These are phyloP conservation scores for Drosophila trichaetosa DNA, from an alignment of 2,888 invertebrate species.

Conservation along the genomic window DNA sequence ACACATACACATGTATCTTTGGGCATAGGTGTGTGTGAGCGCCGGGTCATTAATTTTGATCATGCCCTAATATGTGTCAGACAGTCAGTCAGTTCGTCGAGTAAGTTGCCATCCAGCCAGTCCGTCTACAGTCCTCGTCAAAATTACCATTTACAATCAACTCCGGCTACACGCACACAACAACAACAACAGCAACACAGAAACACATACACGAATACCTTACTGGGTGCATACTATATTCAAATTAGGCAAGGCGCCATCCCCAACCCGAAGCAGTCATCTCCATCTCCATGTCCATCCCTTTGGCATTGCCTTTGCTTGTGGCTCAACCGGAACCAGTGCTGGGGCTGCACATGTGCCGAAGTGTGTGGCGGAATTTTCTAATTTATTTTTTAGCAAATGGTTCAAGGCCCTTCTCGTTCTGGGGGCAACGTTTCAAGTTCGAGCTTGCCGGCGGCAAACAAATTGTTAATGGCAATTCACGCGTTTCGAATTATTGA, in stretches of 20 bases:
- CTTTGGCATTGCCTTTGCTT: slow-evolving; percentile 24
- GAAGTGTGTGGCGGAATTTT: slow-evolving; percentile 82
- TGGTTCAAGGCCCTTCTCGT: slow-evolving; percentile 82
- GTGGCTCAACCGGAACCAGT: slow-evolving; percentile 34
- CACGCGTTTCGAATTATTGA: slow-evolving; percentile 73
- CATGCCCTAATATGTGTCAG: slow-evolving; percentile 81
- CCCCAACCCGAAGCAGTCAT: slow-evolving; percentile 30
- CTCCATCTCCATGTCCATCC: slow-evolving; percentile 22
- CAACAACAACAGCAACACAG: slow-evolving; percentile 9
- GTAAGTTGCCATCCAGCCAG: slow-evolving; percentile 47
- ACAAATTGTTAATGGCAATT: slow-evolving; percentile 77
- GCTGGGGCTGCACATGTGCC: slow-evolving; percentile 61
- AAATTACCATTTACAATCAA: slow-evolving; percentile 65
- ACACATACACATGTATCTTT: slow-evolving; percentile 22
- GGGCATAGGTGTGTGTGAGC: slow-evolving; percentile 54
- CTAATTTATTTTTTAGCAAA: slow-evolving; percentile 84
- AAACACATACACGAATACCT: slow-evolving; percentile 31
- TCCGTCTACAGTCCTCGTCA: slow-evolving; percentile 43
- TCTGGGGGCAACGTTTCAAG: slow-evolving; percentile 55
- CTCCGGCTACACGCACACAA: slow-evolving; percentile 39
- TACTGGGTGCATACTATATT: slow-evolving; percentile 57
- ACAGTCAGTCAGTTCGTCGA: slow-evolving; percentile 42
- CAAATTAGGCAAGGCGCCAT: slow-evolving; percentile 75
- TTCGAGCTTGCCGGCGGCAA: slow-evolving; percentile 58
- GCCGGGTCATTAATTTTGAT: slow-evolving; percentile 81